A percentile compares a stretch with the other conserved stretches of the same genome.
Evolutionary conservation across 2,888 invertebrate genomes (phyloP).

Genomic region (Andrena bicolor): DNA sequence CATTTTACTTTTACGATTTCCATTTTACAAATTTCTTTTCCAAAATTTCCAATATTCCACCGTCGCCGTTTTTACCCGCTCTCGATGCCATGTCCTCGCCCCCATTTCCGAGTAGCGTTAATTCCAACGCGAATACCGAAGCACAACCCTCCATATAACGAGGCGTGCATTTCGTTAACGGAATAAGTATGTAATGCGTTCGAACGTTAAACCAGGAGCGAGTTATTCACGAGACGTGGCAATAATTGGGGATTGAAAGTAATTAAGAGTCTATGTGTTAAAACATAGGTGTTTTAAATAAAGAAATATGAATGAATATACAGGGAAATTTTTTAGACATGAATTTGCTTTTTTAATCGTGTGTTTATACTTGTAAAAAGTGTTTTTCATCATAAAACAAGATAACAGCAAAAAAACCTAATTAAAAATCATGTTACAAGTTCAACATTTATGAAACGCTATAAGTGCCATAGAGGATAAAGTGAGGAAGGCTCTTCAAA

Average conservation of each 20-base stretch:
- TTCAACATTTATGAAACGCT: no score
- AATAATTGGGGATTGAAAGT: not conserved
- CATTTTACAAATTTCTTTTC: not conserved
- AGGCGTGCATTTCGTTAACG: not conserved
- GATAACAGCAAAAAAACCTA: no score
- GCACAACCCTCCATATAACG: not conserved
- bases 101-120: not conserved
- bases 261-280: no score
- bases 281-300: no score
- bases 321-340: no score
- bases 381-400: no score
- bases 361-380: no score
- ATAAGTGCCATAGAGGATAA: no score
- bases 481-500: no score
- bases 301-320: no score
- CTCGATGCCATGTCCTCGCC: not conserved
- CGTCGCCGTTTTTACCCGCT: not conserved
- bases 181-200: not conserved
- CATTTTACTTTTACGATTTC: not conserved
- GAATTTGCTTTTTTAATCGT: no score
- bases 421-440: no score
- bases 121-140: not conserved
- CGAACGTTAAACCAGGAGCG: not conserved
- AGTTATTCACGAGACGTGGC: not conserved
- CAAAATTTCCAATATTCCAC: not conserved